Conservation (phyloP, 2,888 invertebrate species). For the Drosophila rubida region DNA sequence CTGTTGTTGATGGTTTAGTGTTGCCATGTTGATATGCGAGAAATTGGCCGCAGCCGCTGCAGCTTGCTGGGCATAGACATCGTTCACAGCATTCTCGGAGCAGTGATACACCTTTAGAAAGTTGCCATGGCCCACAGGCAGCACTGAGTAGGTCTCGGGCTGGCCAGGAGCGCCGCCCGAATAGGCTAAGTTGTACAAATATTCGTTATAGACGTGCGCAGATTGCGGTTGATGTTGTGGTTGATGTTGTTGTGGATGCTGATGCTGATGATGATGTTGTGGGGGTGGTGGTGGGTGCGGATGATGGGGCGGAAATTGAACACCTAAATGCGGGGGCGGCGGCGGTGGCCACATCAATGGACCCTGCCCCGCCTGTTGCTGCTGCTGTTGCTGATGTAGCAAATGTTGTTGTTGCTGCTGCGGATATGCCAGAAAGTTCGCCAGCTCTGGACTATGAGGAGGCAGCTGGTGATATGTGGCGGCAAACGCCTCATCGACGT, state of each 20-base stretch:
- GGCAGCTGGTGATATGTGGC: conserved; percentile 53
- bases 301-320: conserved; percentile 55
- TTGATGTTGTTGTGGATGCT: conserved; percentile 39
- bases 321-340: conserved; percentile 59
- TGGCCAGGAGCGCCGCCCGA: conserved; percentile 63
- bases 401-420: conserved; percentile 39
- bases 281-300: conserved; percentile 38
- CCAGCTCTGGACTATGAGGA: conserved; percentile 58
- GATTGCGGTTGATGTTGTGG: conserved; percentile 41
- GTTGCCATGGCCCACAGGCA: conserved; percentile 84
- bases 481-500: conserved; percentile 43
- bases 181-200: conserved; percentile 74
- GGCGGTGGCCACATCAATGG: conserved; percentile 63
- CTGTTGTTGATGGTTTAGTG: conserved; percentile 59
- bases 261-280: conserved; percentile 38
- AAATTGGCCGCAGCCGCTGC: conserved; percentile 37
- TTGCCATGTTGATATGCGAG: conserved; percentile 67
- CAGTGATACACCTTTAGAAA: conserved; percentile 84
- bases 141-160: conserved; percentile 83
- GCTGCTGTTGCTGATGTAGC: conserved; percentile 49
- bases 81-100: conserved; percentile 73
- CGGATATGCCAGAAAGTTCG: conserved; percentile 60
- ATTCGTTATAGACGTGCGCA: conserved; percentile 78
- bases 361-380: conserved; percentile 50
- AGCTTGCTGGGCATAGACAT: conserved; percentile 57